phyloP scores from a whole-genome alignment of 2,888 invertebrate species.

The Chesias legatella region DNA sequence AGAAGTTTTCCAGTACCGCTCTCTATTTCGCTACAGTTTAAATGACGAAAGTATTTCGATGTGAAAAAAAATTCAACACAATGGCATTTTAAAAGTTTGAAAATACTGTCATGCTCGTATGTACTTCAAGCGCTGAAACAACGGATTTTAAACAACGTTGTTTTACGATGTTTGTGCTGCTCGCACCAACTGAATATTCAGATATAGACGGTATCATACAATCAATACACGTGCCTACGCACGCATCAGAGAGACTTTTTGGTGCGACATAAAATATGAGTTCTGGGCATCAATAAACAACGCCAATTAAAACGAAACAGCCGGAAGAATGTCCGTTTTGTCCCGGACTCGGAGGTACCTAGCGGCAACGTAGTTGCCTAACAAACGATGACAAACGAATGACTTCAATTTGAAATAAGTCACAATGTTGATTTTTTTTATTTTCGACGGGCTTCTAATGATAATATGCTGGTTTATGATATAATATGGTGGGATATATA shows the following conservation, averaged over 20 bases:
- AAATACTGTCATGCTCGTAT: too few species aligned
- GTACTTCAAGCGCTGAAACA: background rate
- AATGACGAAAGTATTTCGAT: too few species aligned
- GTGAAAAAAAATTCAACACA: too few species aligned
- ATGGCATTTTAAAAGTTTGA: too few species aligned
- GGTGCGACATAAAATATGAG: constrained; percentile 24
- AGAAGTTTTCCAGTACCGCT: too few species aligned
- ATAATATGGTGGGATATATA: too few species aligned
- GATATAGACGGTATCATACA: background rate
- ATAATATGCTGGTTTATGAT: too few species aligned
- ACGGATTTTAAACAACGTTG: background rate
- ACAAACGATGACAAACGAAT: too few species aligned
- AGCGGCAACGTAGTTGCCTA: background rate
- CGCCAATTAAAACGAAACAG: constrained; percentile 32
- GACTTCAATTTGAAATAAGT: too few species aligned
- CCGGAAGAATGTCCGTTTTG: constrained; percentile 32
- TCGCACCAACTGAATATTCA: background rate
- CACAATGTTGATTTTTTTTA: too few species aligned
- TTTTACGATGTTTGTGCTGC: background rate
- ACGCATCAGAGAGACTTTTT: constrained; percentile 22
- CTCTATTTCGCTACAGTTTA: too few species aligned
- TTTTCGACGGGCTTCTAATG: too few species aligned
- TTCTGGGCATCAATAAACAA: constrained; percentile 32
- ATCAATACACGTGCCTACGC: constrained; percentile 3
- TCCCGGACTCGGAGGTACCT: constrained; percentile 19